Evolutionary conservation across 1,140 invertebrate species (phyloP).

Genomic region (Latrodectus geometricus): DNA sequence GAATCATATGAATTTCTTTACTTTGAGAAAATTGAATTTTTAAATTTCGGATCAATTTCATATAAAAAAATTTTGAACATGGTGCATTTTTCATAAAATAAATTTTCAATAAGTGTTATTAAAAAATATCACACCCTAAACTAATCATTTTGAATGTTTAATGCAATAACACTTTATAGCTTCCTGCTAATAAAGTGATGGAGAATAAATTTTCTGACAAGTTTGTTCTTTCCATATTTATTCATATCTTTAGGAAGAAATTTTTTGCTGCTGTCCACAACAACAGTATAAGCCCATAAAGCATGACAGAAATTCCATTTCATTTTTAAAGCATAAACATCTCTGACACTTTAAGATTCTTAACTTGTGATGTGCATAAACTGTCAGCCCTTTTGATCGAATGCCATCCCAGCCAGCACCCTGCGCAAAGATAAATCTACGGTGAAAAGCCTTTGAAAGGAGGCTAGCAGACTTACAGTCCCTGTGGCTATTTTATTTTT

Average conservation of each 20-base stretch:
- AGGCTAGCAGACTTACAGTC: background rate
- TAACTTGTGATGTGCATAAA: conserved; percentile 53
- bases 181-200: no score
- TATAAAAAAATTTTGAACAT: no score
- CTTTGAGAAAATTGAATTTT: no score
- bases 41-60: no score
- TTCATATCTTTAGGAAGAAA: background rate
- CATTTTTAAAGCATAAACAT: conserved; percentile 48
- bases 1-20: no score
- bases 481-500: conserved; percentile 32
- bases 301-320: conserved; percentile 33
- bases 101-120: no score
- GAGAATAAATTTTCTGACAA: background rate
- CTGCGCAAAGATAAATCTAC: conserved; percentile 51
- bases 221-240: background rate
- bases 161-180: no score
- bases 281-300: conserved; percentile 30
- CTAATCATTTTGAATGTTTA: no score
- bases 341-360: conserved; percentile 58
- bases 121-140: no score
- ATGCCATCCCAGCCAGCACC: background rate
- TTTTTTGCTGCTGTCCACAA: background rate
- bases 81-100: no score
- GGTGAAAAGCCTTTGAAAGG: conserved; percentile 26
- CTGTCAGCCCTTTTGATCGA: conserved; percentile 41